Evolutionary conservation across 2,113 vertebrate species (phyloP).

Genomic region (Columbina picui): DNA sequence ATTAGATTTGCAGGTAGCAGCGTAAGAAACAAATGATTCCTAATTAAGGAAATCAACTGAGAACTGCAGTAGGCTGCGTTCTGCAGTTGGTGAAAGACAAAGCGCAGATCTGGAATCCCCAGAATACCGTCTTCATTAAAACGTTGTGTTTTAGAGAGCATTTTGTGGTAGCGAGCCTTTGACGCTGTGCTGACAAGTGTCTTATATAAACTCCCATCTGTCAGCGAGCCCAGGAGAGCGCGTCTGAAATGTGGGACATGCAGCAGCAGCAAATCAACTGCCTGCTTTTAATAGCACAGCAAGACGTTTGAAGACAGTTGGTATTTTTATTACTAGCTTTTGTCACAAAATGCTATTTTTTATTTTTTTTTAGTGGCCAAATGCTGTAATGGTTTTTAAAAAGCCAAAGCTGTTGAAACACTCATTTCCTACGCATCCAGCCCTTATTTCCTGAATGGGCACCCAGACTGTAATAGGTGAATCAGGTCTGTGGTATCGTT

Average conservation of each 20-base stretch:
- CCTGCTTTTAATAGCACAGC: constrained; percentile 38
- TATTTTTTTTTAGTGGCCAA: background rate
- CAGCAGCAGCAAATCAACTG: background rate
- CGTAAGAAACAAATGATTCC: background rate
- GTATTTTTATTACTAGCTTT: constrained; percentile 11
- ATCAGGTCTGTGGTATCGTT: background rate
- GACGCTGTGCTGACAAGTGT: constrained; percentile 5
- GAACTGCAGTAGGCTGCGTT: background rate
- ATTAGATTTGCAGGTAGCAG: background rate
- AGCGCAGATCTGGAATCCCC: background rate
- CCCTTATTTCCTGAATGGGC: background rate
- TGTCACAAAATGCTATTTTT: background rate
- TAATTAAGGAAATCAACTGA: background rate
- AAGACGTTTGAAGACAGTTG: background rate
- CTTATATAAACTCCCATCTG: constrained; percentile 66
- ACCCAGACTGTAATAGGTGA: background rate
- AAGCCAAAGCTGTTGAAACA: background rate
- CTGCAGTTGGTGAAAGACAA: background rate
- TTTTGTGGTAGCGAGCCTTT: background rate
- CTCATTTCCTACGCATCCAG: background rate
- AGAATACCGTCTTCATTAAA: background rate
- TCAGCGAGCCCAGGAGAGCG: background rate
- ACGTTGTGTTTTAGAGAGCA: background rate
- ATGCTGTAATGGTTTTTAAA: background rate
- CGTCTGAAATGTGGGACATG: background rate